Percentiles rank a stretch among this genome's conserved stretches.
These are phyloP conservation scores for Onthophagus sagittarius DNA, from an alignment of 2,888 invertebrate species.

Conservation along the genomic window DNA sequence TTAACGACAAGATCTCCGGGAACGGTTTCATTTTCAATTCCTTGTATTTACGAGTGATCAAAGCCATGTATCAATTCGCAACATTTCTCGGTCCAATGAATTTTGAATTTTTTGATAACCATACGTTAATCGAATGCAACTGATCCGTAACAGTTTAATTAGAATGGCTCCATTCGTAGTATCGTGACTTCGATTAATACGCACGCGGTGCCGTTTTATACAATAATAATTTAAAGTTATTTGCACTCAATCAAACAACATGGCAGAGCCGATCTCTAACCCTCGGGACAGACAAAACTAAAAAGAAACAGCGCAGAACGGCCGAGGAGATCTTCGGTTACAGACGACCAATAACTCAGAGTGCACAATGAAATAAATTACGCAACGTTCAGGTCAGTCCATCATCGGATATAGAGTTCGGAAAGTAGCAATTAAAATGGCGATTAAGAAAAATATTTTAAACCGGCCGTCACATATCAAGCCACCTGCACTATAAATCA, in stretches of 20 bases:
- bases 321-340: neutral
- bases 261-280: conserved; percentile 13
- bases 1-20: neutral
- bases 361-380: conserved; percentile 24
- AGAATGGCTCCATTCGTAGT: neutral
- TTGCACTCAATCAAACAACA: conserved; percentile 18
- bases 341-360: conserved; percentile 16
- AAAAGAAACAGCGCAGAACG: neutral
- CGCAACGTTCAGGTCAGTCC: conserved; percentile 21
- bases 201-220: neutral
- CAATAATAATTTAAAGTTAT: conserved; percentile 20
- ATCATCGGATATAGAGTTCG: conserved; percentile 25
- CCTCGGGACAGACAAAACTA: conserved; percentile 4
- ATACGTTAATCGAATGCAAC: conserved; percentile 11
- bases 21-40: neutral
- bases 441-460: conserved; percentile 44
- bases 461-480: conserved; percentile 47
- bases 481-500: conserved; percentile 45
- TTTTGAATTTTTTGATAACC: neutral
- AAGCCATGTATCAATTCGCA: neutral
- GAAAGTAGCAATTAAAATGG: conserved; percentile 45
- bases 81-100: neutral
- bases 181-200: conserved; percentile 8
- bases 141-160: conserved; percentile 14
- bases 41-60: neutral